A percentile compares a stretch with the other conserved stretches of the same genome.
Conservation (phyloP, 2,888 invertebrate genomes). For the Parnassius mnemosyne region DNA sequence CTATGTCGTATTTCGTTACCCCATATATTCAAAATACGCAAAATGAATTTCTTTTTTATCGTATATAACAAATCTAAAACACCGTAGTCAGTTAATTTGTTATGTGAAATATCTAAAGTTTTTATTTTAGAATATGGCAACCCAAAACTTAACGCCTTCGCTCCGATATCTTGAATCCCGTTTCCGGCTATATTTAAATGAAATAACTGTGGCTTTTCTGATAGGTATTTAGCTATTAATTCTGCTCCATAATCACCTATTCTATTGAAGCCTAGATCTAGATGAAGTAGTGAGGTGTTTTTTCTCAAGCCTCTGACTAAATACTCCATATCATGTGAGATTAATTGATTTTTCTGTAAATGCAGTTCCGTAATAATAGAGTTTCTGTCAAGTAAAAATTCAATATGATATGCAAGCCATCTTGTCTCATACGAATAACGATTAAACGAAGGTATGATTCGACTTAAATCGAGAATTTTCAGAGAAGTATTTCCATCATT, state of each 20-base stretch:
- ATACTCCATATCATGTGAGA: slow-evolving; percentile 81
- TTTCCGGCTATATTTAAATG: slow-evolving; percentile 80
- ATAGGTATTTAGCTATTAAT: slow-evolving; percentile 75
- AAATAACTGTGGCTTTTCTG: slow-evolving; percentile 67
- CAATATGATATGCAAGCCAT: slow-evolving; percentile 76
- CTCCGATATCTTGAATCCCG: slow-evolving; percentile 78
- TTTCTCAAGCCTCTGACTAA: slow-evolving; percentile 70
- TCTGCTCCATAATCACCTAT: slow-evolving; percentile 82
- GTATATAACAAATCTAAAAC: slow-evolving; percentile 76
- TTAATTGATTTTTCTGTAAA: slow-evolving; percentile 81
- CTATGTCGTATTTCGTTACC: slow-evolving; percentile 62
- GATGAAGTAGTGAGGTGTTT: slow-evolving; percentile 75
- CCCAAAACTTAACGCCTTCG: slow-evolving; percentile 75
- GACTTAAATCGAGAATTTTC: slow-evolving; percentile 63
- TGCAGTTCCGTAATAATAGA: slow-evolving; percentile 75
- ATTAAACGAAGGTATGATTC: slow-evolving; percentile 59
- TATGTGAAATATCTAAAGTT: slow-evolving; percentile 79
- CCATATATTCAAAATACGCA: slow-evolving; percentile 67
- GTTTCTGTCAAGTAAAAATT: slow-evolving; percentile 61
- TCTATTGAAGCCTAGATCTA: slow-evolving; percentile 82
- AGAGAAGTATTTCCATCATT: slow-evolving; percentile 55
- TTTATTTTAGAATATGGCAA: slow-evolving; percentile 80
- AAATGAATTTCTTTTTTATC: slow-evolving; percentile 72
- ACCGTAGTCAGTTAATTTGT: slow-evolving; percentile 77
- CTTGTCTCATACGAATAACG: slow-evolving; percentile 66